Base-by-base conservation (phyloP, 2,113 vertebrate species). In the Tautogolabrus adspersus region DNA sequence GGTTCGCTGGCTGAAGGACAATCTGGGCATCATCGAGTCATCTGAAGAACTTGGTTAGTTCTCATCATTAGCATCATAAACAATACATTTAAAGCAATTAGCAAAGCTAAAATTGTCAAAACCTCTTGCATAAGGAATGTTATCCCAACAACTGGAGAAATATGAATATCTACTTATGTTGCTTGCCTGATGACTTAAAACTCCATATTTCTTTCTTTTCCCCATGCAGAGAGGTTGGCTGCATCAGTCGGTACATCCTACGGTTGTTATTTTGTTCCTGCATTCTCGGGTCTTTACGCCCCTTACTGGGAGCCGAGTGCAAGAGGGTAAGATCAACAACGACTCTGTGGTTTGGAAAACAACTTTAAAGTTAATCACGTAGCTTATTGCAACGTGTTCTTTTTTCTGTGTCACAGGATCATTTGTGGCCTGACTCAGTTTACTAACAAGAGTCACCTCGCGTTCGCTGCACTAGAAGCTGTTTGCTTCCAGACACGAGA, bases 281-380 rank as follows among this genome's bases (percentile, higher is more conserved):
- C 97, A 0, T 98, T 98, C 91, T 98, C 97, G 19, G 97, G 97
- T 63, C 94, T 98, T 40, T 98, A 98, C 16, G 97, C 97, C 30
- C 97, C 97, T 6, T 98, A 98, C 77, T 98, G 97, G 97, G 97
- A 98, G 70, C 96, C 97, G 62, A 98, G 96, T 75, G 97, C 97
- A 21, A 94, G 97, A 93, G 97, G 97, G 97, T 98, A 91, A 93
- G 72, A 30, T 26, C 34, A 88, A 91, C n/a, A 51, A 0, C 13
- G 1, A 0, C 2, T 23, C 30, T 3, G 1, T 0, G 15, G 34
- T 8, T 21, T 8, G 1, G 8, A 2, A 2, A 19, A n/a, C 3
- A 1, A 1, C 30, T 5, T 1, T 3, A 9, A 10, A 18, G 40
- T 3, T 0, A 8, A n/a, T 60, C 18, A 3, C 19, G 51, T 3